Base-by-base conservation (phyloP, 2,888 invertebrate genomes). In the Hypselothyrea guttata region DNA sequence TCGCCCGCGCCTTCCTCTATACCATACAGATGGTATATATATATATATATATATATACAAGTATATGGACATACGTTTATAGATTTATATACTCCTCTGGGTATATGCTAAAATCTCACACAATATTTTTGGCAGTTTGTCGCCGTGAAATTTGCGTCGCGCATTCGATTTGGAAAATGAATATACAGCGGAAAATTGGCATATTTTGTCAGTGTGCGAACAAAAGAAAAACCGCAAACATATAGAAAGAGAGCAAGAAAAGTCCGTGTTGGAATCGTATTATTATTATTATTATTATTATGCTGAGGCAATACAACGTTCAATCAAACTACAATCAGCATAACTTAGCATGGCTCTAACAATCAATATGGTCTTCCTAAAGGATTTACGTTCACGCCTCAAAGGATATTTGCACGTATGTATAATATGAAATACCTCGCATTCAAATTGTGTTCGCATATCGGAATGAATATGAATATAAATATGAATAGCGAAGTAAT, bases 341-440 rank as follows among this genome's bases (percentile, higher is more conserved):
- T 22, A 22, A 22, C 2, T 22, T 27, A 61, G 18, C 38, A 89
- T 89, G 90, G 87, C 88, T 49, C 75, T 90, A 59, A 86, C 88
- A 64, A 89, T 90, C 85, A 90, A 90, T 63, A 89, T 90, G 89
- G 89, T 90, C 53, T 89, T 90, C 59, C 79, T 90, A 55, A 90
- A 90, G 88, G 90, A 90, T 74, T 75, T 90, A 54, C 90, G 89
- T 28, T 86, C 89, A 49, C 88, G 89, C 76, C 88, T 90, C 58
- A 89, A 89, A 83, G 90, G 89, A 88, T 90, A 90, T 75, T 76
- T 90, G 57, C 88, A 89, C 68, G 90, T 90, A 89, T 78, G 90
- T 89, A 71, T 58, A 9, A 12, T 44, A 9, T 7, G 27, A 9
- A n/a, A 11, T 40, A 16, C 18, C 41, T 42, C 47, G 35, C 48